Evolutionary conservation across 2,113 vertebrate genomes (phyloP).

Genomic region (Callocephalon fimbriatum): DNA sequence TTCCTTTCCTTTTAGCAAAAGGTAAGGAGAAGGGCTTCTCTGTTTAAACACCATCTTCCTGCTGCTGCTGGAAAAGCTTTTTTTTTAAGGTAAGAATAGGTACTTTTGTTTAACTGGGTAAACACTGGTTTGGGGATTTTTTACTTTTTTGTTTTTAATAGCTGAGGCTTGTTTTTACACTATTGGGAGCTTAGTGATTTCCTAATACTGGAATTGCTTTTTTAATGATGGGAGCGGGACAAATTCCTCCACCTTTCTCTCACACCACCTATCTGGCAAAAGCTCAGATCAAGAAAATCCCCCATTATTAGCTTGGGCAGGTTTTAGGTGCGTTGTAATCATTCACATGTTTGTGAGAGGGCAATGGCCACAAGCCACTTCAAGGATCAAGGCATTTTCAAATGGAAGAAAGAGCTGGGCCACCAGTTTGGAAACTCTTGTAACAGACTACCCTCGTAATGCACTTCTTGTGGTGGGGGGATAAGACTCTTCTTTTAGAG

Average conservation of each 20-base stretch:
- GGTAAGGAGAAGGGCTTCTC: neutral
- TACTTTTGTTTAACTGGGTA: neutral
- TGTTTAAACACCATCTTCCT: neutral
- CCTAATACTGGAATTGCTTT: neutral
- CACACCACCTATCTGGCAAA: neutral
- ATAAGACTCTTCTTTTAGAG: neutral
- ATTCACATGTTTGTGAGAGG: neutral
- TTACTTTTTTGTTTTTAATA: neutral
- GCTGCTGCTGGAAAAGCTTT: neutral
- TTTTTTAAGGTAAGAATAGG: neutral
- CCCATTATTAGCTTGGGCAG: neutral
- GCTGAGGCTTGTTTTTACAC: neutral
- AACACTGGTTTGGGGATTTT: neutral
- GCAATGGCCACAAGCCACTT: neutral
- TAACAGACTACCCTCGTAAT: neutral
- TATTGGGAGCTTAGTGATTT: neutral
- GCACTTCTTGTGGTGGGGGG: neutral
- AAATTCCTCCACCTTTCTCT: neutral
- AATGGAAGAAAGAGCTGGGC: neutral
- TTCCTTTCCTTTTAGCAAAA: neutral
- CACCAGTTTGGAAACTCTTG: neutral
- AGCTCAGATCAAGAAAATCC: neutral
- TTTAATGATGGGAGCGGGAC: neutral
- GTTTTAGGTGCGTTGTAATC: neutral
- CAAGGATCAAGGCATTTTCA: neutral